Evolutionary conservation across 1,140 invertebrate species (phyloP), one percentile per base, ranked within the genome.

Genomic region (Choristoneura fumiferana): DNA sequence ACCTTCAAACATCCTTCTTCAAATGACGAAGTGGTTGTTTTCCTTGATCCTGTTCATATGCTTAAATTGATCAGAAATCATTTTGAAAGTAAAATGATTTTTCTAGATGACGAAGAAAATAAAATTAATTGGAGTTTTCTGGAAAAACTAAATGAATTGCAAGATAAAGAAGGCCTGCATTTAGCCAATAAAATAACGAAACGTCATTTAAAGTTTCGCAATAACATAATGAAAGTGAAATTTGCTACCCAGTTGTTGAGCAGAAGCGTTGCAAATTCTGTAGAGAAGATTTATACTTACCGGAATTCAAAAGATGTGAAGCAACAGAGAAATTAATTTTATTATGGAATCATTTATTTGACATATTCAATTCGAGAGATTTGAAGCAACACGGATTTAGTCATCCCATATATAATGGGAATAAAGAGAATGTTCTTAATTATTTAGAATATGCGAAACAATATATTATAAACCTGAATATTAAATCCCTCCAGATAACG

Each of bases 31-130:
- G 60, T 62, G 10, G 40, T 22, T 12, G 37, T 62, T 13, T 66
- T 63, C 49, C 22, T 64, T n/a, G 64, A 70, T 39, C 35, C 62
- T 2, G 39, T 55, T 18, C 63, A 70, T 14, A 54, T 67, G 8
- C 34, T 58, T 6, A 58, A 58, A 49, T 33, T 45, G 10, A 17
- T 58, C 1, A 9, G 40, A 9, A 58, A 58, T 58, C 29, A 35
- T 1, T 35, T 36, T 34, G 39, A 49, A 15, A 0, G 3, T 12
- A 38, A 58, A 58, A 58, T 17, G 35, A 12, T 1, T 15, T 58
- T 58, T 36, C 15, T 49, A 0, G n/a, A 35, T 12, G 4, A 1
- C 3, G 12, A 58, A 9, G 29, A 58, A 45, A 15, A 36, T 14
- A 17, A 13, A 35, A 10, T 58, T 15, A 8, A 45, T 12, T 45